Base-by-base conservation (phyloP, 1,140 invertebrate genomes). In the Zaprionus tsacasi region DNA sequence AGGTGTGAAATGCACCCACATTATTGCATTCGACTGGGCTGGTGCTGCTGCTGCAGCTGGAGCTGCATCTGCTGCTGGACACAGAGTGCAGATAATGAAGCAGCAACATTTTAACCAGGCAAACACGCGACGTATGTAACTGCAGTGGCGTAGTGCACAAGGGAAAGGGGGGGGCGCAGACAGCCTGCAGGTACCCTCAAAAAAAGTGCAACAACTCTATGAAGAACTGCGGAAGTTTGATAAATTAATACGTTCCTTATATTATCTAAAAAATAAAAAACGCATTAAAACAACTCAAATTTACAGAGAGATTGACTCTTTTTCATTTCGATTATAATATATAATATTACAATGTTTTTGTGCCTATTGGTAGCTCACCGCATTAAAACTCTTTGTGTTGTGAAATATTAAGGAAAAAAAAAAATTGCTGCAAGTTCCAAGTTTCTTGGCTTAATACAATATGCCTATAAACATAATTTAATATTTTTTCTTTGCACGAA, bases 91-190 rank as follows among this genome's bases (percentile, higher is more conserved):
- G 83, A 88, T 88, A 88, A 88, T 88, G 83, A 88, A 88, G 83
- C 83, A 89, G 83, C 83, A 83, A 88, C 80, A 88, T 89, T 88
- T 88, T 89, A 88, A 88, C 80, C 83, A 89, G 85, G 61, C 83
- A 88, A 89, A 88, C 82, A 81, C 83, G 72, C 79, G 82, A 45
- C 40, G 40, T 21, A 21, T 21, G 21, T 45, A 45, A 15, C 40
- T 45, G 12, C 27, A 30, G 27, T 30, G 27, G 27, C 27, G 27
- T 30, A 30, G 27, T 30, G 1, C 21, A 21, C 27, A 30, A 0
- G 27, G 27, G 27, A 4, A 30, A 6, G 27, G 27, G 27, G 3
- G 27, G 3, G 27, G 27, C 25, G 25, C 4, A 30, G 27, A 3
- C 6, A 30, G 27, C 27, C 27, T 30, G 27, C 3, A 3, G 27